Evolutionary conservation across 2,113 vertebrate species (phyloP), one percentile per base, ranked within the genome.

Genomic region (Peromyscus polionotus): DNA sequence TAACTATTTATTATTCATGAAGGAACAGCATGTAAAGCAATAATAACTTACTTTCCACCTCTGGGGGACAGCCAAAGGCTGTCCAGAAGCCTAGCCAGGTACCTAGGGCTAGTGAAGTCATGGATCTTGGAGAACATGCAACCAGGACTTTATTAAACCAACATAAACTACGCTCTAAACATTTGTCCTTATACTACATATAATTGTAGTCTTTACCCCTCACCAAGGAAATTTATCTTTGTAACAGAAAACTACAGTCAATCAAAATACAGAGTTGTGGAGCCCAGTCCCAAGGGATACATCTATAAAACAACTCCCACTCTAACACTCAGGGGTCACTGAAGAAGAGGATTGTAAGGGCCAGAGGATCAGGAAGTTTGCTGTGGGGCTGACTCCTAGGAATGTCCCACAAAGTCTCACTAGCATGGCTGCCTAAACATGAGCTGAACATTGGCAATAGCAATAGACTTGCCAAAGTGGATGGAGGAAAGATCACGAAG

Each of bases 1-100:
- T 76, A 83, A 70, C 36, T 14, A 63, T 96, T 92, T 17, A 63
- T 96, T 92, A 77, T 85, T 51, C 24, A 70, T 72, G 59, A 91
- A 95, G 72, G 28, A n/a, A 51, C 42, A 73, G 26, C 48, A 67
- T 73, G 16, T 70, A 77, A 61, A 42, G 42, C 42, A 42, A 42
- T 42, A 42, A 42, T 42, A 42, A 42, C 42, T 42, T 42, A 42
- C 42, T 42, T 42, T 42, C 42, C 42, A 42, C 42, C 42, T 42
- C 42, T 42, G 42, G 42, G 42, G 42, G 42, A 42, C 42, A 42
- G 42, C 42, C 42, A 42, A 42, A 42, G 42, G 42, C 42, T 42
- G 42, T 42, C 42, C 42, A 42, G 42, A 42, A 42, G 42, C 42
- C 42, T 42, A 42, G 19, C 22, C 12, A 61, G 61, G 36, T 14